Conservation (phyloP, 1,140 invertebrate species). For the Rhizoglyphus robini region DNA sequence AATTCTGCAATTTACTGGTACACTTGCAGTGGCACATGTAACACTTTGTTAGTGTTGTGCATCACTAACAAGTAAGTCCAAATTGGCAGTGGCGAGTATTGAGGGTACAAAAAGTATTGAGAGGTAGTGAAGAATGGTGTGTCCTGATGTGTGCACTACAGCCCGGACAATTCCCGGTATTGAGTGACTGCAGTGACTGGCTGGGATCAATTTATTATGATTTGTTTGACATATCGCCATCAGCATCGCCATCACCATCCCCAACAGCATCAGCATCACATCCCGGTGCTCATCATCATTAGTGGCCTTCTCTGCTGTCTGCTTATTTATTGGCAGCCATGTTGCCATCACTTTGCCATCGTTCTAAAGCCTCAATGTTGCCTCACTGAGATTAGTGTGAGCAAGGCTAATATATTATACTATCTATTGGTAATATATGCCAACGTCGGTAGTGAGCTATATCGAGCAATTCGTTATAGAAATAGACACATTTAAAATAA, state of each 20-base stretch:
- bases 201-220: conserved; percentile 4
- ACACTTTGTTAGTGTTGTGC: too few species aligned
- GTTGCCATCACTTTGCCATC: conserved; percentile 1
- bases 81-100: too few species aligned
- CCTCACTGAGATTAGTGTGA: neutral
- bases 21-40: too few species aligned
- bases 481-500: conserved; percentile 11
- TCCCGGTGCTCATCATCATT: conserved; percentile 1
- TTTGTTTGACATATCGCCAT: conserved; percentile 12
- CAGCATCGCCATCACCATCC: neutral
- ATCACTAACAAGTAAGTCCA: too few species aligned
- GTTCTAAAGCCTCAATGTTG: neutral
- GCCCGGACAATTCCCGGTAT: too few species aligned
- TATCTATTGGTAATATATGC: conserved; percentile 5
- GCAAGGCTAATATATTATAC: conserved; percentile 1
- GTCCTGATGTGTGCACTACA: too few species aligned
- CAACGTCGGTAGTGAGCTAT: neutral
- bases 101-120: too few species aligned
- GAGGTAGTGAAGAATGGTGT: too few species aligned
- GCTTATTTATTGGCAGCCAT: conserved; percentile 8
- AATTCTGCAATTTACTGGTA: too few species aligned
- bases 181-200: too few species aligned
- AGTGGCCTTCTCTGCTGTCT: neutral
- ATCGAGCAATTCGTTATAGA: neutral
- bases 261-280: neutral